phyloP scores from a whole-genome alignment of 1,140 invertebrate species.

The Physella acuta region DNA sequence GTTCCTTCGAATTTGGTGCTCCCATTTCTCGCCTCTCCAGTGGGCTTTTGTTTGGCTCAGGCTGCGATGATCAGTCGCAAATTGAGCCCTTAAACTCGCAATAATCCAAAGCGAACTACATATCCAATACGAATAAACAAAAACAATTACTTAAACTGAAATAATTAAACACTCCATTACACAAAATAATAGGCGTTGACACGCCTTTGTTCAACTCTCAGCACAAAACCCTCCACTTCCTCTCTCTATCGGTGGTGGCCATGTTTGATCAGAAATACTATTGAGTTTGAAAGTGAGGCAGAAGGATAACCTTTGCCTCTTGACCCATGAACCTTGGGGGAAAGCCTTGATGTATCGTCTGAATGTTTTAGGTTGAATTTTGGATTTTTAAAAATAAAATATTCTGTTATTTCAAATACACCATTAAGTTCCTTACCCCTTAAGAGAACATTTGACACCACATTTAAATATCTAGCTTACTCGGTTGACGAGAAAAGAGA shows the following conservation, averaged over 20 bases:
- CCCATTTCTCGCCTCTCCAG: conserved; percentile 18
- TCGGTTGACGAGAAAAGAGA: no score
- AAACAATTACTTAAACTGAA: background rate
- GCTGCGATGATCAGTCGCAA: conserved; percentile 3
- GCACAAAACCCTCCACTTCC: conserved; percentile 1
- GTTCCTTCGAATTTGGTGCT: conserved; percentile 22
- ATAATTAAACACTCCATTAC: background rate
- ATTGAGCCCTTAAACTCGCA: background rate
- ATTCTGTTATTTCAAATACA: no score
- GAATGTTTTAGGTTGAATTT: no score
- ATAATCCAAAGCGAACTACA: conserved; percentile 22
- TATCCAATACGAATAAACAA: conserved; percentile 5
- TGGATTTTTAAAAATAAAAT: no score
- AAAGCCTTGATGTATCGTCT: background rate
- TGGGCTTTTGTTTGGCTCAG: conserved; percentile 5
- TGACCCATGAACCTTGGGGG: conserved; percentile 16
- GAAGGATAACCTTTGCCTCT: conserved; percentile 1
- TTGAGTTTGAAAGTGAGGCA: conserved; percentile 18
- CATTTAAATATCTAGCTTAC: no score
- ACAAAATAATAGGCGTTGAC: background rate
- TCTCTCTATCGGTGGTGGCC: conserved; percentile 21
- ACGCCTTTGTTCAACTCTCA: background rate
- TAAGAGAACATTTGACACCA: no score
- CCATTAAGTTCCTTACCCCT: no score
- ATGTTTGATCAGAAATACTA: conserved; percentile 18